These are phyloP conservation scores for Pitta sordida DNA, from an alignment of 2,113 vertebrate species.

Conservation along the genomic window DNA sequence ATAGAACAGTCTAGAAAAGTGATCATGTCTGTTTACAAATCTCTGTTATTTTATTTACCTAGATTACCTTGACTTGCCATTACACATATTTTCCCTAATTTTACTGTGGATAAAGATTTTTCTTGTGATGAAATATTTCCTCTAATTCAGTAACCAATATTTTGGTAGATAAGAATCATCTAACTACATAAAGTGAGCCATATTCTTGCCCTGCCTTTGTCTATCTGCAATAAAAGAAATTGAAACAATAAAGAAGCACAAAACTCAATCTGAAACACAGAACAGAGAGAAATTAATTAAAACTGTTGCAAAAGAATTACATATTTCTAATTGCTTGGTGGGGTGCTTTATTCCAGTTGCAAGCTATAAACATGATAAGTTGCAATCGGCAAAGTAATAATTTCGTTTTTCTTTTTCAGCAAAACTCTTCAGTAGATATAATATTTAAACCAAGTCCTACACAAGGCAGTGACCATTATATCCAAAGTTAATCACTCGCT, in stretches of 20 bases:
- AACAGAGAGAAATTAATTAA: not conserved
- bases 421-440: not conserved
- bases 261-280: not conserved
- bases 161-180: not conserved
- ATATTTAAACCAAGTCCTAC: not conserved
- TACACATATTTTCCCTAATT: not conserved
- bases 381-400: not conserved
- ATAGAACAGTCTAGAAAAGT: not conserved
- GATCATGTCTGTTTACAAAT: not conserved
- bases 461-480: not conserved
- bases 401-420: not conserved
- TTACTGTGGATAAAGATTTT: not conserved
- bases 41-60: not conserved
- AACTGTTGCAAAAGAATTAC: not conserved
- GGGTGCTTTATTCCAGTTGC: not conserved
- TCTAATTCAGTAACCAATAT: not conserved
- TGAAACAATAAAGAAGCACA: not conserved
- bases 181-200: not conserved
- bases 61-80: not conserved
- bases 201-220: not conserved
- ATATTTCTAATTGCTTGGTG: constrained; percentile 14
- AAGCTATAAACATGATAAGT: not conserved
- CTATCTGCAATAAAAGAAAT: not conserved
- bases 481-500: rapidly evolving
- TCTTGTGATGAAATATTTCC: not conserved